phyloP scores from a whole-genome alignment of 2,888 invertebrate species.

The Tillus elongatus region DNA sequence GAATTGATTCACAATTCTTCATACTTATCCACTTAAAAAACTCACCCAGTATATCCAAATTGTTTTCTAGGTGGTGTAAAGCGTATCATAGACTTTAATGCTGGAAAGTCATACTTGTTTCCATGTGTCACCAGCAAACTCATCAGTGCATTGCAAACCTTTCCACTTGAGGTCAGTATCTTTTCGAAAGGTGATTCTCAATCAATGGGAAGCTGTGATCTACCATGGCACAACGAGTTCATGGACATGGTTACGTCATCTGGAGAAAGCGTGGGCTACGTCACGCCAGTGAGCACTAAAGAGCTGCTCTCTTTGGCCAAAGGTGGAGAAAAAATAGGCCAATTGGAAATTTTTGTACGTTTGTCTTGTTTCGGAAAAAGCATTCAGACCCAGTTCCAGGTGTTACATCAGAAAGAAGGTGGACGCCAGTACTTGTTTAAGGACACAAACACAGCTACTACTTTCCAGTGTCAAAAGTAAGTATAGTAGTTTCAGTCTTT shows the following conservation, averaged over 20 bases:
- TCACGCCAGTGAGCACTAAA: conserved; percentile 36
- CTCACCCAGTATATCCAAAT: background rate
- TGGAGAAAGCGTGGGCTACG: conserved; percentile 27
- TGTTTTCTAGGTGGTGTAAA: conserved; percentile 9
- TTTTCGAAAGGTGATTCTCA: conserved; percentile 43
- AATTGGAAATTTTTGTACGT: conserved; percentile 43
- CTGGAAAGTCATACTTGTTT: conserved; percentile 48
- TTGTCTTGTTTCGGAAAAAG: conserved; percentile 46
- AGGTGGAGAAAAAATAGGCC: conserved; percentile 42
- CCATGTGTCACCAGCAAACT: conserved; percentile 45
- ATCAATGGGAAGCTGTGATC: conserved; percentile 40
- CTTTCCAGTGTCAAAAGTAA: conserved; percentile 32
- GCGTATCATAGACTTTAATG: conserved; percentile 34
- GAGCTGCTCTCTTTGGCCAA: conserved; percentile 38
- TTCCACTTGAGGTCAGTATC: conserved; percentile 46
- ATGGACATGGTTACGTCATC: conserved; percentile 43
- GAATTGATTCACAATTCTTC: no score
- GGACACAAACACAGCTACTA: conserved; percentile 27
- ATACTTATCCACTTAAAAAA: no score
- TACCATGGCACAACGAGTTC: conserved; percentile 46
- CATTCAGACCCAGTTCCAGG: conserved; percentile 37
- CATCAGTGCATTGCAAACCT: conserved; percentile 40
- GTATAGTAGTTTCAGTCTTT: conserved; percentile 11
- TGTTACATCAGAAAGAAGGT: conserved; percentile 18
- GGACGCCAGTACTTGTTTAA: conserved; percentile 29